phyloP scores from a whole-genome alignment of 2,888 invertebrate species.

The Heliconius ismenius region DNA sequence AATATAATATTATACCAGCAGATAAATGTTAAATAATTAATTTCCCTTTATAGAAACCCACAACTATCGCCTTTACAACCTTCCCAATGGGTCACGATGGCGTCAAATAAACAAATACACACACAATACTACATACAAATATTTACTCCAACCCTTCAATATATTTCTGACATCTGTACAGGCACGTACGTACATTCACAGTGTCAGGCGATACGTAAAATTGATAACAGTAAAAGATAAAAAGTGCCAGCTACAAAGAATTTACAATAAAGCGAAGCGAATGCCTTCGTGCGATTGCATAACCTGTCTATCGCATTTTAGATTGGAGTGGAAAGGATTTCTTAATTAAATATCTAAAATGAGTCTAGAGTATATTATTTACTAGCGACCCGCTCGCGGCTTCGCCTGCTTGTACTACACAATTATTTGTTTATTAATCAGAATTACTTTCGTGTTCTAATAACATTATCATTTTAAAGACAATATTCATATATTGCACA shows the following conservation, averaged over 20 bases:
- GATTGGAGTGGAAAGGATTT: conserved; percentile 4
- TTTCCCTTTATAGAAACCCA: background rate
- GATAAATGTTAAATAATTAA: background rate
- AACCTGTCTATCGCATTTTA: conserved; percentile 9
- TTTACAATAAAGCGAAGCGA: conserved; percentile 15
- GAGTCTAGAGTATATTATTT: background rate
- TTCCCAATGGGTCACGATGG: background rate
- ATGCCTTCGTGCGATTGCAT: conserved; percentile 4
- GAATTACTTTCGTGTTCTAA: too few species aligned
- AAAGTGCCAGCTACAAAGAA: conserved; percentile 1
- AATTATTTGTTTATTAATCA: too few species aligned
- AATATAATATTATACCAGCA: background rate
- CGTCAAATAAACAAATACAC: background rate
- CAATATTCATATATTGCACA: too few species aligned
- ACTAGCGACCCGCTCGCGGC: too few species aligned
- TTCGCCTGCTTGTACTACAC: too few species aligned
- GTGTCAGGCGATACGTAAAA: conserved; percentile 5
- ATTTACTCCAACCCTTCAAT: background rate
- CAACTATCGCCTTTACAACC: background rate
- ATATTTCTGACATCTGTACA: conserved; percentile 1
- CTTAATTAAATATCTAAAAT: conserved; percentile 21
- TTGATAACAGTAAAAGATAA: conserved; percentile 10
- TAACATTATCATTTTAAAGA: too few species aligned
- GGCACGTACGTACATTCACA: conserved; percentile 1
- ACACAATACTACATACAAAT: background rate